These are phyloP conservation scores for Encarsia formosa DNA, from an alignment of 2,888 invertebrate genomes.

Conservation along the genomic window DNA sequence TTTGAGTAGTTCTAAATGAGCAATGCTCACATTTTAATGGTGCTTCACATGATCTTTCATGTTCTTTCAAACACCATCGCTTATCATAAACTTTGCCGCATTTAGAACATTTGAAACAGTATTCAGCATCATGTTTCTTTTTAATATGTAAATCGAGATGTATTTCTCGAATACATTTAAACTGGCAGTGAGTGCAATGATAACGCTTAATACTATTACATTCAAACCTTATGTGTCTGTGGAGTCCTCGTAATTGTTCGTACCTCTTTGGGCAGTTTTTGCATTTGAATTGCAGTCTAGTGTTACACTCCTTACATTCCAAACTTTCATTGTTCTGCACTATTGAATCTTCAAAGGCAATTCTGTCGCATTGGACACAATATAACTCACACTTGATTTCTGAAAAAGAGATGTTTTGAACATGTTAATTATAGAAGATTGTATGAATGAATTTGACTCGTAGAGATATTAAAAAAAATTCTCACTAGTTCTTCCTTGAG, in stretches of 20 bases:
- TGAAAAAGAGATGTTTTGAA: no score
- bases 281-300: slow-evolving; percentile 24
- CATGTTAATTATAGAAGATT: no score
- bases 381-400: slow-evolving; percentile 26
- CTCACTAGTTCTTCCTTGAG: slow-evolving; percentile 27
- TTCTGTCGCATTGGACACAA: slow-evolving; percentile 23
- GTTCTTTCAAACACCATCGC: slow-evolving; percentile 26
- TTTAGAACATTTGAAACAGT: slow-evolving; percentile 26
- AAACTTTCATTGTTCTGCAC: slow-evolving; percentile 24
- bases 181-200: slow-evolving; percentile 25
- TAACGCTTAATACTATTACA: slow-evolving; percentile 26
- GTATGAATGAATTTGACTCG: no score
- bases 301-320: slow-evolving; percentile 24
- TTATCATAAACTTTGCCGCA: slow-evolving; percentile 26
- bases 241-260: slow-evolving; percentile 25
- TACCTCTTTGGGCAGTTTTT: slow-evolving; percentile 26
- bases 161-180: slow-evolving; percentile 26
- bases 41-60: slow-evolving; percentile 25
- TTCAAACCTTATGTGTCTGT: slow-evolving; percentile 26
- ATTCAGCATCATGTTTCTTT: slow-evolving; percentile 26
- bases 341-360: slow-evolving; percentile 25
- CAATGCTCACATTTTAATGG: slow-evolving; percentile 26
- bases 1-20: slow-evolving; percentile 26
- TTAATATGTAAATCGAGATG: slow-evolving; percentile 28
- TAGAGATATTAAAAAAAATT: not conserved